phyloP scores from a whole-genome alignment of 2,113 vertebrate species.

The Platichthys stellatus region DNA sequence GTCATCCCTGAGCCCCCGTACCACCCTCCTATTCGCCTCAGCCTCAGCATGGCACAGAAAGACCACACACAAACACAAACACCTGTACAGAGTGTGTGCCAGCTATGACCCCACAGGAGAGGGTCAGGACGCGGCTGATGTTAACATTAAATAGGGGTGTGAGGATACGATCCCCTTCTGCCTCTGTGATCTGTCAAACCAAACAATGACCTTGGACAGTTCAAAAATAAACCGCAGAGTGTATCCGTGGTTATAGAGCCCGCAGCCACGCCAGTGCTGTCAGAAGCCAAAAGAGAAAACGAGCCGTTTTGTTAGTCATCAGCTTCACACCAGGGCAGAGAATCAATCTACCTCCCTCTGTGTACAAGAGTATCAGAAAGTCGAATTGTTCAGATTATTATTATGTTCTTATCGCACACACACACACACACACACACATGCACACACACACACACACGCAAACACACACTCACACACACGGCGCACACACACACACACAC shows the following conservation, averaged over 20 bases:
- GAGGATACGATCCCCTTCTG: slow-evolving; percentile 20
- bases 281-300: slow-evolving; percentile 69
- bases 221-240: slow-evolving; percentile 68
- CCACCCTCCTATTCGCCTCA: slow-evolving; percentile 1
- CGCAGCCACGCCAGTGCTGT: slow-evolving; percentile 64
- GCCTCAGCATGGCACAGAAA: slow-evolving; percentile 37
- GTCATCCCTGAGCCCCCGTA: slow-evolving; percentile 58
- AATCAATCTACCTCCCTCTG: slow-evolving; percentile 73
- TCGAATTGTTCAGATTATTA: slow-evolving; percentile 35
- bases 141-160: slow-evolving; percentile 37
- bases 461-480: not conserved
- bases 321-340: slow-evolving; percentile 64
- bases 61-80: slow-evolving; percentile 72
- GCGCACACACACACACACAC: not conserved
- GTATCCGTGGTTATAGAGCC: slow-evolving; percentile 65
- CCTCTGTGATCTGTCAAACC: slow-evolving; percentile 61
- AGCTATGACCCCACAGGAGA: slow-evolving; percentile 24
- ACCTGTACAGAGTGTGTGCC: slow-evolving; percentile 31
- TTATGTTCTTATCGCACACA: not conserved
- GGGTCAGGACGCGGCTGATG: slow-evolving; percentile 52
- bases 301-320: slow-evolving; percentile 79
- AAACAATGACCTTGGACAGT: slow-evolving; percentile 67
- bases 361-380: slow-evolving; percentile 58
- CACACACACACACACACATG: not conserved
- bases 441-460: not conserved